Evolutionary conservation across 2,888 invertebrate genomes (phyloP).

Genomic region (Chironomus tentans): DNA sequence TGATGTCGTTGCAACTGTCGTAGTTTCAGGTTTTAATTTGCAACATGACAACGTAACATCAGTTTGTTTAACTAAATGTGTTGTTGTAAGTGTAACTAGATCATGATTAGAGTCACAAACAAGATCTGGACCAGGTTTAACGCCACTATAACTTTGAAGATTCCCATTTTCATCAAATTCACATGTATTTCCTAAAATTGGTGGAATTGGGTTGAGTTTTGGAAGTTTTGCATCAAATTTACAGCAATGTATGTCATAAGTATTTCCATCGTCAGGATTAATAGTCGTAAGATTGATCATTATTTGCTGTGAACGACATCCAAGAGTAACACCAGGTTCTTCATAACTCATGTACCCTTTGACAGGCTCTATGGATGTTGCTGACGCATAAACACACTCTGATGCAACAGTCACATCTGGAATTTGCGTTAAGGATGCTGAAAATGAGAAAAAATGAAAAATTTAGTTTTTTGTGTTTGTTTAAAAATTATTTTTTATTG

Average conservation of each 20-base stretch:
- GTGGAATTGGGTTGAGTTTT: background rate
- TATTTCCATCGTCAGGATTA: background rate
- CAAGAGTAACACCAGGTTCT: background rate
- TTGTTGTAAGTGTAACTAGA: background rate
- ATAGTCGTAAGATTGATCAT: background rate
- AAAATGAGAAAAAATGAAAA: background rate
- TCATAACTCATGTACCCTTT: background rate
- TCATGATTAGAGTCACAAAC: background rate
- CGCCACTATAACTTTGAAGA: background rate
- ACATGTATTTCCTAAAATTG: background rate
- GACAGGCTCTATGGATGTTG: background rate
- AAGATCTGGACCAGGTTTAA: background rate
- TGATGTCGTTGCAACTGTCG: background rate
- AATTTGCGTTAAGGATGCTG: background rate
- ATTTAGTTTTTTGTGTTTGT: background rate
- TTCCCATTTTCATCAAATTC: background rate
- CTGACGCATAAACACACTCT: background rate
- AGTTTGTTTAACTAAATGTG: background rate
- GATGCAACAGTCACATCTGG: background rate
- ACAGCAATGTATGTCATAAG: background rate
- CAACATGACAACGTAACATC: background rate
- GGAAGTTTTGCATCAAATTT: background rate
- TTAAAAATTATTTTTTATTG: background rate
- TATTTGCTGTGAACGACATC: background rate
- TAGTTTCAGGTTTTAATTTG: background rate